Evolutionary conservation across 92 coral and sea anemone genomes (phyloP).

Genomic region (Parazoanthus swiftii): DNA sequence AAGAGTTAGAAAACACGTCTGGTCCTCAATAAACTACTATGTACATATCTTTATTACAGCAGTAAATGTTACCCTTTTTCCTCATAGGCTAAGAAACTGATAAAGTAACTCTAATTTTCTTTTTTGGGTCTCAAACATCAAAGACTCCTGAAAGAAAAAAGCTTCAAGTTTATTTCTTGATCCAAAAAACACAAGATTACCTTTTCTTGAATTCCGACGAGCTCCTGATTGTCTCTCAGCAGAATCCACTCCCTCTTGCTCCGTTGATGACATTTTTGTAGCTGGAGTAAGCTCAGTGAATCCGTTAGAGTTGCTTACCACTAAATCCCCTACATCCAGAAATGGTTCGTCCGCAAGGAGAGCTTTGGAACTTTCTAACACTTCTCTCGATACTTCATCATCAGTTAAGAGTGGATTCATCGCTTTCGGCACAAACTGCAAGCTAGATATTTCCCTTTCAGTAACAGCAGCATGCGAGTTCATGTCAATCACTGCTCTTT

Average conservation of each 20-base stretch:
- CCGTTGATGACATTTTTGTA: not conserved
- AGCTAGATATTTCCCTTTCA: not conserved
- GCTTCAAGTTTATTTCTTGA: not conserved
- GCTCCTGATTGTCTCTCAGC: not conserved
- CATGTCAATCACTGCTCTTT: not conserved
- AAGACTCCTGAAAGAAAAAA: not conserved
- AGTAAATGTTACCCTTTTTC: not conserved
- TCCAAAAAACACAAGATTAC: not conserved
- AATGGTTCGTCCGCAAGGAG: slow-evolving; percentile 76
- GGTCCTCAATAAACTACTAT: not conserved
- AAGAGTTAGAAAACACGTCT: not conserved
- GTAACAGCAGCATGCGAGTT: not conserved
- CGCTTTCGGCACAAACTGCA: not conserved
- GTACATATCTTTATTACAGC: not conserved
- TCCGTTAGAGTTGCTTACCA: slow-evolving; percentile 21
- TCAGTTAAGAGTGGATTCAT: slow-evolving; percentile 35
- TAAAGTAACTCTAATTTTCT: no score
- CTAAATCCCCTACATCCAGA: slow-evolving; percentile 50
- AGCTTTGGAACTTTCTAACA: slow-evolving; percentile 77
- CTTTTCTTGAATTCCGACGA: slow-evolving; percentile 8
- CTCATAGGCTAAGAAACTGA: no score
- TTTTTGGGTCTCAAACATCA: no score
- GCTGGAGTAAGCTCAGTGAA: not conserved
- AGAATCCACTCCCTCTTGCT: not conserved
- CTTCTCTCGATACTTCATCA: slow-evolving; percentile 65